Conservation (phyloP, 2,113 vertebrate species). For the Xiphophorus hellerii region DNA sequence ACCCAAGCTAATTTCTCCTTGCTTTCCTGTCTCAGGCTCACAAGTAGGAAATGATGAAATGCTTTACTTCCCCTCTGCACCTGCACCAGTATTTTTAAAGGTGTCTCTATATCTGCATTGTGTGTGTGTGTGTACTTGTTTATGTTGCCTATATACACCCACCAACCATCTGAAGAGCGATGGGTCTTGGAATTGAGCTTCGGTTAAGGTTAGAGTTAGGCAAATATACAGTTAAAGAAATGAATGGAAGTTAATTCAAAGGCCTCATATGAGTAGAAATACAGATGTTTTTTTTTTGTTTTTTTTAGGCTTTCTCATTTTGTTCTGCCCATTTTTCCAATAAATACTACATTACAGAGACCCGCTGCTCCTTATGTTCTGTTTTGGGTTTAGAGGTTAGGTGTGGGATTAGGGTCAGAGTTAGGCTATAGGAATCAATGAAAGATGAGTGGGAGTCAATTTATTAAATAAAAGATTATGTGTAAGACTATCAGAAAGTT, state of each 20-base stretch:
- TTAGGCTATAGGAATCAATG: no score
- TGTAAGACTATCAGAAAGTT: not conserved
- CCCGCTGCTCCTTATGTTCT: no score
- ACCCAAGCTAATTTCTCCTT: conserved; percentile 47
- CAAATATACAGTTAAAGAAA: not conserved
- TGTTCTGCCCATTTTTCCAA: no score
- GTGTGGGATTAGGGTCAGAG: no score
- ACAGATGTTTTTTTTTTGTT: not conserved
- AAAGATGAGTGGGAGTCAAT: not conserved
- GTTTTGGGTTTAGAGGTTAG: no score
- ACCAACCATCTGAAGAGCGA: not conserved
- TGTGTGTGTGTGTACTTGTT: conserved; percentile 12
- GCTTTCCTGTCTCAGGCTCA: conserved; percentile 49
- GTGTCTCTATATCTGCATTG: conserved; percentile 36
- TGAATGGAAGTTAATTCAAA: not conserved
- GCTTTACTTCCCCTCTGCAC: conserved; percentile 44
- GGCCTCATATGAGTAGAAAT: not conserved
- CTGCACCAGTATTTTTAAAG: conserved; percentile 62
- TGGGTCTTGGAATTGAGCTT: not conserved
- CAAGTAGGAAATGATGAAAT: conserved; percentile 58
- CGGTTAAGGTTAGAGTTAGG: no score
- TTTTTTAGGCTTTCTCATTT: not conserved
- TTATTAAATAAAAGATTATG: not conserved
- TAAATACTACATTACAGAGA: no score
- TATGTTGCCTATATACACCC: not conserved